Percentiles rank a stretch among this genome's conserved stretches.
phyloP scores from a whole-genome alignment of 2,113 vertebrate species.

The Sinocyclocheilus grahami region DNA sequence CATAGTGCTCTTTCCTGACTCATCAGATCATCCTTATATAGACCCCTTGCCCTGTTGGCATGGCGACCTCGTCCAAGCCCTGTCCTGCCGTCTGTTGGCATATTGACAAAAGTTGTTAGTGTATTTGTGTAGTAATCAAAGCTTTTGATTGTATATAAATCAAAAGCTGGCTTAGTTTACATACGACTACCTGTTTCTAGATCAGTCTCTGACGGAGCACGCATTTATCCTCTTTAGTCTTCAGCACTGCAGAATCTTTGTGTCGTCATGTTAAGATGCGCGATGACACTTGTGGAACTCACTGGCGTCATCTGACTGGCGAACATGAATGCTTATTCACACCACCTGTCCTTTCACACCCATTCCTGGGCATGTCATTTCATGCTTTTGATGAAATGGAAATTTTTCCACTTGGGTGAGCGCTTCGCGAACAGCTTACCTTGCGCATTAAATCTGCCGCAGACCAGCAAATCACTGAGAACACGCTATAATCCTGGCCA shows the following conservation, averaged over 20 bases:
- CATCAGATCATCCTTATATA: background rate
- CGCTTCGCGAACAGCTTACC: too few relatives aligned
- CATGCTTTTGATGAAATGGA: background rate
- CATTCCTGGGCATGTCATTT: background rate
- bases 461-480: too few relatives aligned
- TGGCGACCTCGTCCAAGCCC: constrained; percentile 8
- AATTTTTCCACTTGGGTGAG: too few relatives aligned
- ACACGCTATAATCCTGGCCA: too few relatives aligned
- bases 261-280: constrained; percentile 24
- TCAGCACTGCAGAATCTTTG: constrained; percentile 23
- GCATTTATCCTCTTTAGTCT: background rate
- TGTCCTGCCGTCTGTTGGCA: constrained; percentile 55
- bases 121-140: constrained; percentile 20
- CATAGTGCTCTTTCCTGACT: constrained; percentile 34
- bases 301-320: background rate
- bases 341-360: background rate
- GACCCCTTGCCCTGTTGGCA: constrained; percentile 18
- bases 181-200: background rate
- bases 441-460: too few relatives aligned
- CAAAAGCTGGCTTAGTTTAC: constrained; percentile 2
- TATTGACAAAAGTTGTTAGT: constrained; percentile 45
- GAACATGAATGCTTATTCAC: constrained; percentile 7
- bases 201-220: background rate
- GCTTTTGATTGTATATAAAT: background rate
- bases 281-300: constrained; percentile 4